Evolutionary conservation across 2,888 invertebrate genomes (phyloP), one percentile per base, ranked within the genome.

Genomic region (Coremacera marginata): DNA sequence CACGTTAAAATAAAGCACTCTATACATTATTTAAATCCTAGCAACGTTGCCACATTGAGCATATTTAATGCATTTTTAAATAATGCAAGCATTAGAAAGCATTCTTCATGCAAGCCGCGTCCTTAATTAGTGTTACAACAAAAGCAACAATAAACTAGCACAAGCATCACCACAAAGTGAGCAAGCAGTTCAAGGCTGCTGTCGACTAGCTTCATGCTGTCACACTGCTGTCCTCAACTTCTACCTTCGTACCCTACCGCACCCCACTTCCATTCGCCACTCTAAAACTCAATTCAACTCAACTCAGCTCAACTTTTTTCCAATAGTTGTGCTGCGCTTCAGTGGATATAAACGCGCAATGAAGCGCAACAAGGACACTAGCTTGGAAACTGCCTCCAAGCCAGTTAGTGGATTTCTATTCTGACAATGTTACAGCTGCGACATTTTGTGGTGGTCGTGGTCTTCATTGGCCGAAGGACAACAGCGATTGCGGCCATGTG

Each of bases 361-460:
- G 55, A 19, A 55, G 55, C 55, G 22, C 22, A 55, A 55, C 55
- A 55, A 55, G 55, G 55, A 55, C 55, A 55, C 19, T 19, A 52
- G 16, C 19, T 52, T 4, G 1, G 19, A 8, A 22, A n/a, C 55
- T 55, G 19, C 55, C 55, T 55, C 19, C 55, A 44, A 31, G 71
- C 37, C 22, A 71, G 57, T 37, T 37, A 51, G 60, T 55, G 60
- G 22, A 71, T 22, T 60, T 25, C 71, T 71, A 44, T 44, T 44
- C 44, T 60, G 60, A 57, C 52, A 71, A 60, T 60, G 71, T 60
- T 57, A 34, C 57, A 57, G 60, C 57, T 71, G 71, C 60, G 57
- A 71, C 71, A 71, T 37, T 71, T 60, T 71, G 71, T 37, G 71
- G 71, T 51, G 68, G 68, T 70, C 68, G 68, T 70, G 14, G 68